Base-by-base conservation (phyloP, 2,797 vertebrate species). In the Todus mexicanus region DNA sequence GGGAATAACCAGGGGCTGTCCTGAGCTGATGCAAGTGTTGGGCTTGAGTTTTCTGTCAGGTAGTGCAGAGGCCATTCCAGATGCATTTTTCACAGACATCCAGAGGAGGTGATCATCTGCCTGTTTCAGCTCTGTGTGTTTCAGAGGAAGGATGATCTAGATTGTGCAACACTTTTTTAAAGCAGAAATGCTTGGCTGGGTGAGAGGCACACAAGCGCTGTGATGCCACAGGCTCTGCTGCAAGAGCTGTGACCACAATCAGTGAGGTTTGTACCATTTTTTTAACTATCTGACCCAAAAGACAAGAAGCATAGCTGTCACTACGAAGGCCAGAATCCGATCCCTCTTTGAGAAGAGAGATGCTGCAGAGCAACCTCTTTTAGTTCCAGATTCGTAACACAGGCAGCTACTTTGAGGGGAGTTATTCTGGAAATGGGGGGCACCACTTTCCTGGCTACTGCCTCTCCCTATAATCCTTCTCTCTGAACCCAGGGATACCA, bases 181-280 rank as follows among this genome's bases (percentile, higher is more conserved):
- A 35, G 76, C 17, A 48, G 38, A 42, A 74, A 11, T 15, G 5
- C 7, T 29, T 72, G 33, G 3, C 40, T 69, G 50, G 26, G 13
- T 31, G n/a, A 35, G 42, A 42, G 43, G 35, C 51, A 54, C 4
- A 1, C 17, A 11, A 5, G 17, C 0, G 0, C 12, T 26, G 56
- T 21, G 65, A n/a, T 63, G 54, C 31, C n/a, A 15, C 3, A 4
- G n/a, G 26, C 10, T 6, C 2, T 22, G 19, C 47, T 25, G 8
- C 50, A 21, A 37, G 59, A 79, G 57, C 61, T 51, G 15, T 15
- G 60, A 22, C 27, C 27, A 2, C 50, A 26, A 0, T 54, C 53
- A 5, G 10, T 15, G 57, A 13, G 2, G 9, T 66, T 75, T 61
- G 17, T 22, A 15, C 17, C 26, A 4, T 9, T 76, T 73, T 50